Evolutionary conservation across 2,797 vertebrate species (phyloP).

Genomic region (Sebastes baramenuke): DNA sequence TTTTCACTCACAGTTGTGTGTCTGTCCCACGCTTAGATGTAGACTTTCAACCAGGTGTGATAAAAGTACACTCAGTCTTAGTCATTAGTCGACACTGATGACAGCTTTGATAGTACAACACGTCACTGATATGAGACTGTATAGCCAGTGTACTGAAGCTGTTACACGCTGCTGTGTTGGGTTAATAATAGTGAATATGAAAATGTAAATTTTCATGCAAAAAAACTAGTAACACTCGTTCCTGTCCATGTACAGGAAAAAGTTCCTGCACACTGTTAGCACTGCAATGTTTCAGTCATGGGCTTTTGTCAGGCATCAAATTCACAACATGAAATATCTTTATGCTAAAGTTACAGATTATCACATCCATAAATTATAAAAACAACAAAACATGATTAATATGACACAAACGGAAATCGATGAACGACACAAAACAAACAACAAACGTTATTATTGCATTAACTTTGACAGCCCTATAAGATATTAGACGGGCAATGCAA

Average conservation of each 20-base stretch:
- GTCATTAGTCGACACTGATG: neutral
- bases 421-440: no score
- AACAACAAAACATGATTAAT: neutral
- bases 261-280: neutral
- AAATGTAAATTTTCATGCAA: neutral
- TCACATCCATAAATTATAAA: neutral
- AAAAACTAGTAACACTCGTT: neutral
- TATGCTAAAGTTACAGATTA: neutral
- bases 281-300: neutral
- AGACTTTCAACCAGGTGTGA: constrained; percentile 12
- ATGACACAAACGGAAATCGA: neutral
- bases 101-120: neutral
- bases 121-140: neutral
- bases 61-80: constrained; percentile 7
- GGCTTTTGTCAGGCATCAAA: neutral
- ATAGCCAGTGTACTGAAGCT: neutral
- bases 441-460: no score
- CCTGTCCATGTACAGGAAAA: neutral
- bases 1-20: constrained; percentile 6
- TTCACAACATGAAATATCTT: neutral
- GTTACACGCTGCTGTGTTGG: no score
- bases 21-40: constrained; percentile 14
- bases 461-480: no score
- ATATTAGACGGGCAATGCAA: neutral
- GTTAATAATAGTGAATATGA: neutral